Base-by-base conservation (phyloP, 2,113 vertebrate species). In the Oryzias javanicus region DNA sequence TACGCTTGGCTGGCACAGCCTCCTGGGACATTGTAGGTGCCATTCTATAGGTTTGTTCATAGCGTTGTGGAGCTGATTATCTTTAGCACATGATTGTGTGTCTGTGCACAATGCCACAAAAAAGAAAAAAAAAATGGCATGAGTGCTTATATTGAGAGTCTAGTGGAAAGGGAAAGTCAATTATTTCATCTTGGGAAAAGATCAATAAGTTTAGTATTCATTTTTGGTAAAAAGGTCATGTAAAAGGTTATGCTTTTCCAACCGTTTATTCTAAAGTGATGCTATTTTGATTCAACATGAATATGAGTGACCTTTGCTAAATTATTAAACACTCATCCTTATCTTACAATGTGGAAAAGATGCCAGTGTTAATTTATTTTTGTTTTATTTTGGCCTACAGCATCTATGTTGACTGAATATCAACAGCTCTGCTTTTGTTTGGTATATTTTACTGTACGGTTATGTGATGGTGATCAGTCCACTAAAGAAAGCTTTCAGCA, bases 201-300 rank as follows among this genome's bases (percentile, higher is more conserved):
- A 79, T 83, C 73, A 52, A 76, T 78, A 17, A 8, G 7, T 65
- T 50, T 66, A 52, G 80, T 78, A 47, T 63, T 73, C 57, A 52
- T 49, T 64, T 60, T 76, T 64, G 58, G 16, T 22, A 49, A 80
- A 86, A 86, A 85, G 74, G 76, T 74, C 72, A 79, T 54, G 63
- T 55, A 66, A 69, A 78, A 66, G 48, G 18, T 53, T 15, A 25
- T 74, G 59, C 35, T 67, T 68, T 58, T 57, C 27, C 45, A 70
- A 41, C 47, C 24, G 35, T 69, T 69, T 25, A 60, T 53, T 15
- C 42, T 58, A 20, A 73, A 67, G 14, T 44, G 56, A 50, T 35
- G 60, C 46, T 27, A 25, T 49, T 79, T 65, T 71, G 45, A 41
- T 64, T 80, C 45, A 70, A 55, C 63, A 42, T 55, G 25, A 79